Evolutionary conservation across 2,113 vertebrate species (phyloP).

Genomic region (Lucifuga dentata): DNA sequence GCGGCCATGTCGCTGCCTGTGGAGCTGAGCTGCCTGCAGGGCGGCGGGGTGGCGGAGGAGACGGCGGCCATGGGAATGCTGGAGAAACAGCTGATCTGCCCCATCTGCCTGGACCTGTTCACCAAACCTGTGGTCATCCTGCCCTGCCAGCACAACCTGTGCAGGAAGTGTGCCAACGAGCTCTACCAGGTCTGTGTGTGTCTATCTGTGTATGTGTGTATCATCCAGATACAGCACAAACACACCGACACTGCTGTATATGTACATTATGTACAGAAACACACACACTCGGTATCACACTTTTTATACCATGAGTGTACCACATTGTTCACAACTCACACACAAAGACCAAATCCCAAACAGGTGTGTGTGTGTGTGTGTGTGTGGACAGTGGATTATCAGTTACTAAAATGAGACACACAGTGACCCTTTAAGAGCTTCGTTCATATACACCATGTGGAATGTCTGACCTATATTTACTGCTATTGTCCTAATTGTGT

Average conservation of each 20-base stretch:
- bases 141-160: conserved; percentile 86
- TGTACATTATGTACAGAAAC: no score
- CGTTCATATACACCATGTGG: conserved; percentile 40
- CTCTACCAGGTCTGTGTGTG: conserved; percentile 77
- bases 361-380: conserved; percentile 45
- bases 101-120: conserved; percentile 84
- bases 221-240: background rate
- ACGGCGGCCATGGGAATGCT: conserved; percentile 68
- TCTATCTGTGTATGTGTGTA: background rate
- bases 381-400: conserved; percentile 52
- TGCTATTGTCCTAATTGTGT: conserved; percentile 12
- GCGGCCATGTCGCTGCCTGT: conserved; percentile 74
- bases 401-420: conserved; percentile 58
- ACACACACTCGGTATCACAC: conserved; percentile 1
- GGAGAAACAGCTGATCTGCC: conserved; percentile 85
- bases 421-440: conserved; percentile 38
- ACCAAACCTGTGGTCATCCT: conserved; percentile 85
- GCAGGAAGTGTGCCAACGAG: conserved; percentile 83
- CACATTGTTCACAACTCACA: conserved; percentile 1
- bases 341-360: conserved; percentile 35
- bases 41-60: conserved; percentile 41
- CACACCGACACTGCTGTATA: no score
- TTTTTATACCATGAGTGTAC: background rate
- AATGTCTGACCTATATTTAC: conserved; percentile 27
- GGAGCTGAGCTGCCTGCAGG: conserved; percentile 74